These are phyloP conservation scores for Diaperis boleti DNA, from an alignment of 2,888 invertebrate species.

Conservation along the genomic window DNA sequence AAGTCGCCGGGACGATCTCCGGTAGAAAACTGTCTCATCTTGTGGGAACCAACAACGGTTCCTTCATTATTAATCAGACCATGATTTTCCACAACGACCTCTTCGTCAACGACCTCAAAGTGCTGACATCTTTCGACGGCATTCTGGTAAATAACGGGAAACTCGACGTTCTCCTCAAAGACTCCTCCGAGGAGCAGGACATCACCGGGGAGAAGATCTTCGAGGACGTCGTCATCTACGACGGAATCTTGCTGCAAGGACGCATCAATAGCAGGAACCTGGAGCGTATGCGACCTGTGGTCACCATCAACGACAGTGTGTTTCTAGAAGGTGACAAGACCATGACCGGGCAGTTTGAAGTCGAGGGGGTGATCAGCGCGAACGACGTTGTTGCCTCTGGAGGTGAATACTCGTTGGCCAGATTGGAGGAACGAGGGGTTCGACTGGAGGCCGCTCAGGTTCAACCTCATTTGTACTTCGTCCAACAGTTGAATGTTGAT, in stretches of 20 bases:
- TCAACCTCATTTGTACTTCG: slow-evolving; percentile 61
- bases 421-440: slow-evolving; percentile 60
- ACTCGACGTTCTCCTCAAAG: slow-evolving; percentile 66
- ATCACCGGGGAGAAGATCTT: slow-evolving; percentile 66
- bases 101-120: slow-evolving; percentile 61
- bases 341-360: slow-evolving; percentile 67
- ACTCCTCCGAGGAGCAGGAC: slow-evolving; percentile 63
- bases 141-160: slow-evolving; percentile 64
- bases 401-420: slow-evolving; percentile 56
- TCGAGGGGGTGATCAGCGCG: slow-evolving; percentile 63
- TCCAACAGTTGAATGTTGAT: slow-evolving; percentile 59
- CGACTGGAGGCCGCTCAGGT: slow-evolving; percentile 58
- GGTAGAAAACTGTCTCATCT: slow-evolving; percentile 58
- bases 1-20: slow-evolving; percentile 46
- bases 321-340: slow-evolving; percentile 63
- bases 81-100: slow-evolving; percentile 65
- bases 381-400: slow-evolving; percentile 57
- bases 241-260: slow-evolving; percentile 66
- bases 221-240: slow-evolving; percentile 64
- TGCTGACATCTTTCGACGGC: slow-evolving; percentile 66
- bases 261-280: slow-evolving; percentile 65
- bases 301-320: slow-evolving; percentile 64
- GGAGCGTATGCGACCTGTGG: slow-evolving; percentile 66
- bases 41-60: slow-evolving; percentile 62
- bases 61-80: slow-evolving; percentile 65